phyloP scores from a whole-genome alignment of 2,797 vertebrate species.

The Lepilemur ruficaudatus region DNA sequence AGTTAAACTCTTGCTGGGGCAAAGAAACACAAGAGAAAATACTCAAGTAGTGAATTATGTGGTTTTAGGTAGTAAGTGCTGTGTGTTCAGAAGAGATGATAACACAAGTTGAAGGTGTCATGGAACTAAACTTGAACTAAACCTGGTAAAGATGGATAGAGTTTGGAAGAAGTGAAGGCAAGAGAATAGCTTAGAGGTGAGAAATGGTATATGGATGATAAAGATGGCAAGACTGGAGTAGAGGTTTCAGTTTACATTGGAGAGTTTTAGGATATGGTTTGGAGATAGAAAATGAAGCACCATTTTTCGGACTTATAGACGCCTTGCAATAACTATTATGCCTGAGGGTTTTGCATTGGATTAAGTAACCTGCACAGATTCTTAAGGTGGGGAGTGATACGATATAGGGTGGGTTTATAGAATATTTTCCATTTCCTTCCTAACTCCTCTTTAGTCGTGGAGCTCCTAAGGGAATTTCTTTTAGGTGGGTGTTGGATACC shows the following conservation, averaged over 20 bases:
- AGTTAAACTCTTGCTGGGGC: neutral
- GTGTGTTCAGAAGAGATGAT: neutral
- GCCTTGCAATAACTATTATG: neutral
- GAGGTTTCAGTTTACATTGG: neutral
- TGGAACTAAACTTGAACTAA: neutral
- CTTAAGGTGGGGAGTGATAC: neutral
- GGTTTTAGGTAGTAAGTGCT: neutral
- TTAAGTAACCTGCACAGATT: neutral
- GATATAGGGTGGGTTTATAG: neutral
- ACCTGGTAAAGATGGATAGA: neutral
- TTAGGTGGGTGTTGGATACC: conserved; percentile 59
- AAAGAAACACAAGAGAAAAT: neutral
- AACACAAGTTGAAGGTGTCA: neutral
- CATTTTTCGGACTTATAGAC: neutral
- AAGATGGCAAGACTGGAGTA: neutral
- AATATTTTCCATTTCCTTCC: neutral
- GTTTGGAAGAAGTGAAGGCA: neutral
- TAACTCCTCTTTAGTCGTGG: neutral
- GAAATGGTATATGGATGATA: neutral
- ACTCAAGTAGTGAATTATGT: neutral
- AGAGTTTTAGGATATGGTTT: neutral
- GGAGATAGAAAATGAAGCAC: neutral
- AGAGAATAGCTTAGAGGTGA: neutral
- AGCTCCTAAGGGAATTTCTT: conserved; percentile 59
- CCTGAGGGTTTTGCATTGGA: neutral